phyloP scores from a whole-genome alignment of 2,113 vertebrate species.

The Lamprologus tigripictilis region DNA sequence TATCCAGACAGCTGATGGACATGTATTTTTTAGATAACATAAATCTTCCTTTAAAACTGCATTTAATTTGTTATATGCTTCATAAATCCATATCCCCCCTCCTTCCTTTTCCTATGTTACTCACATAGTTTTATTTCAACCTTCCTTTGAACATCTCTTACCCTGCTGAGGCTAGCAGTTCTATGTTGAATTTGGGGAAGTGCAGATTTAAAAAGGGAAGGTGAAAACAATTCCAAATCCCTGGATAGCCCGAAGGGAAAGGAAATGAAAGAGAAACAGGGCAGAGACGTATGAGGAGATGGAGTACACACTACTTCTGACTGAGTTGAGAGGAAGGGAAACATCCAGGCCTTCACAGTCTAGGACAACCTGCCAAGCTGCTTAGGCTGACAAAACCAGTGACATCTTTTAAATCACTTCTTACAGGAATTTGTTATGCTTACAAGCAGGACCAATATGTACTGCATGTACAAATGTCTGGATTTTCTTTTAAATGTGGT shows the following conservation, averaged over 20 bases:
- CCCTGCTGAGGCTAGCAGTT: background rate
- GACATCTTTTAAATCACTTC: slow-evolving; percentile 3
- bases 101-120: background rate
- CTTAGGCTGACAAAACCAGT: slow-evolving; percentile 10
- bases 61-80: background rate
- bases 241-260: background rate
- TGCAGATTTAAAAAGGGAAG: background rate
- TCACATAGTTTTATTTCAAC: background rate
- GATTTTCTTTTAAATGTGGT: background rate
- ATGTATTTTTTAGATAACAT: background rate
- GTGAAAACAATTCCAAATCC: slow-evolving; percentile 12
- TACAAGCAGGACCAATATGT: background rate
- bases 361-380: slow-evolving; percentile 18
- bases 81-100: background rate
- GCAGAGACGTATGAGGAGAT: background rate
- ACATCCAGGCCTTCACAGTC: background rate
- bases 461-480: background rate
- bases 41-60: background rate
- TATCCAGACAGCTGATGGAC: background rate
- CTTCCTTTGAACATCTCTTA: background rate
- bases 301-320: background rate
- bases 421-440: background rate
- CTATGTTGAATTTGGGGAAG: background rate
- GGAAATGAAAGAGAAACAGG: background rate
- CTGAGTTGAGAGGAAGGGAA: background rate